Percentiles rank a stretch among this genome's conserved stretches.
Conservation (phyloP, 2,113 vertebrate species). For the Emydura subglobosa region DNA sequence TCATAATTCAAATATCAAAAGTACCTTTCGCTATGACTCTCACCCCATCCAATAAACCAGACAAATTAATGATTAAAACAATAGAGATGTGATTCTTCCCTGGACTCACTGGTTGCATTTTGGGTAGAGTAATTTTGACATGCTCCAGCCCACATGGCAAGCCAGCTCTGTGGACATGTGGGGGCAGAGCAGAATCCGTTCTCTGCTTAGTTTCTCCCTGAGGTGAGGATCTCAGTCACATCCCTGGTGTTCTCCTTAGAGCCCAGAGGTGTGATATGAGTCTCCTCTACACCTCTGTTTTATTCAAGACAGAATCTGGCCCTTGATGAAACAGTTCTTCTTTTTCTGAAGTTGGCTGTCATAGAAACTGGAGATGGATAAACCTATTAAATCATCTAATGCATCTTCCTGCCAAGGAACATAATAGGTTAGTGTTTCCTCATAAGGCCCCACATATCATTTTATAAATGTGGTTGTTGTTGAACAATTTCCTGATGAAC, state of each 20-base stretch:
- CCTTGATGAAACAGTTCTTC: not conserved
- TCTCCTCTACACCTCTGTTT: not conserved
- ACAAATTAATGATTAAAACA: not conserved
- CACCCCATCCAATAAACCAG: not conserved
- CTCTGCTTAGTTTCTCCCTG: not conserved
- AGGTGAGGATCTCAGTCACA: not conserved
- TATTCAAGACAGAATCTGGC: not conserved
- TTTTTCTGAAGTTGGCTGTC: not conserved
- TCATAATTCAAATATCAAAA: not conserved
- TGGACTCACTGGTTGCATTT: not conserved
- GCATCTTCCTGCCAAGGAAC: not conserved
- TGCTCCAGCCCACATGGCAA: not conserved
- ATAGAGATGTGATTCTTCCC: not conserved
- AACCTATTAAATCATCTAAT: not conserved
- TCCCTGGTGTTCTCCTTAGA: not conserved
- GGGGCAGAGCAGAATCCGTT: not conserved
- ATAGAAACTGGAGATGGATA: slow-evolving; percentile 12
- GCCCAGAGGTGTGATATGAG: not conserved
- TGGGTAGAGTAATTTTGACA: not conserved
- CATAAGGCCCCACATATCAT: not conserved
- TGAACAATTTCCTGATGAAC: not conserved
- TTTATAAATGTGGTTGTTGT: not conserved
- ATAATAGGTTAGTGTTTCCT: not conserved
- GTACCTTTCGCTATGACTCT: not conserved
- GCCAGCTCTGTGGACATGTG: not conserved